Base-by-base conservation (phyloP, 2,797 vertebrate genomes). In the Coilia nasus region DNA sequence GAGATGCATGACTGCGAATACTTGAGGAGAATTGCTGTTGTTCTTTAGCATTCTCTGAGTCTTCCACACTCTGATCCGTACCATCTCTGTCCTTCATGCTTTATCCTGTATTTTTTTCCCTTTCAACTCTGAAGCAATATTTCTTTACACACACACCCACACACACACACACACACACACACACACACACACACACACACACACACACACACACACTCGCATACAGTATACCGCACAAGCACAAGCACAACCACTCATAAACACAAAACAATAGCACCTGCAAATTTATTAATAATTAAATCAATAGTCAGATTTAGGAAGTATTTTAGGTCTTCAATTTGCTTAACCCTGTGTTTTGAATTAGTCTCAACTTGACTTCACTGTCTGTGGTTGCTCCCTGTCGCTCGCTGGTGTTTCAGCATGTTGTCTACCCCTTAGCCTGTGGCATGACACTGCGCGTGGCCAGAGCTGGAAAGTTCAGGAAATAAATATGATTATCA, bases 1-100 rank as follows among this genome's bases (percentile, higher is more conserved):
- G 57, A 21, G 17, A n/a, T 92, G 91, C 93, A 94, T 94, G 94
- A 91, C 89, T 85, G 87, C 89, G 94, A 94, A 95, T 95, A 94
- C 91, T 94, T 95, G 93, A 54, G 50, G 91, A 87, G 91, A 59
- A 81, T 83, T 84, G 86, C 82, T 35, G 23, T 67, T 67, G 2
- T 9, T 54, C 50, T 54, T 54, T 54, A 54, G 50, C 50, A 54
- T 54, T 54, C 50, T 54, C 2, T 41, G 31, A 6, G 15, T 64
- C 28, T 35, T 35, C 28, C 67, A 19, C 15, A 19, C 67, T 41
- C 31, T 15, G 14, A 17, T 75, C 31, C 17, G 6, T 75, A 15
- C 28, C 35, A 41, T 41, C 28, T 17, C 67, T 19, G 35, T 41
- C 15, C 41, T 25, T 7, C 71, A 78, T 41, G 31, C 71, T 78